Evolutionary conservation across 2,113 vertebrate genomes (phyloP), one percentile per base, ranked within the genome.

Genomic region (Eupsittula cactorum): DNA sequence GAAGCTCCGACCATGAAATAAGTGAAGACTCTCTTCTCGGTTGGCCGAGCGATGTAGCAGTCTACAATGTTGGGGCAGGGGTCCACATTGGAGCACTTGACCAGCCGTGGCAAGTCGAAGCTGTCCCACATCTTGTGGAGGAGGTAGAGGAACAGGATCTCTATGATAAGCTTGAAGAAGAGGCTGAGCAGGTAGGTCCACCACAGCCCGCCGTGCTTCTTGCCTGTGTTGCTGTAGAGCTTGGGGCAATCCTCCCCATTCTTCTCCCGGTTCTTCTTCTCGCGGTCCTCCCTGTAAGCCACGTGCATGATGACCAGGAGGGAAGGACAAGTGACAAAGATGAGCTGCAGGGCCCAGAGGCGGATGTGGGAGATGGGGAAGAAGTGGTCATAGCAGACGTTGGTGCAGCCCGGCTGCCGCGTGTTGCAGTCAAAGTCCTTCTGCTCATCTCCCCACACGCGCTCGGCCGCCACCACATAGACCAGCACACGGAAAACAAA

Each of bases 291-390:
- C 1, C 99, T 97, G 88, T 98, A 99, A 75, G 98, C 98, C 81
- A 99, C 99, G 0, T 99, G 99, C 83, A 98, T 98, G 78, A 98
- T 98, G 78, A 99, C 99, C 96, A 99, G 96, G 47, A 99, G 97
- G 1, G 99, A 99, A 0, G 99, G 99, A 68, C 99, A 99, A 4
- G 99, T 99, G 98, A 99, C 98, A 2, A 99, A 99, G 96, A 99
- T 99, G 90, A 99, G 98, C 98, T 99, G 99, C 93, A 99, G 97
- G 59, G 99, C 99, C 99, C 99, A 99, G 41, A 99, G 98, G 29
- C 98, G 98, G 95, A 99, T 98, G 96, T 99, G 99, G 88, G 99
- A 99, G 96, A 99, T 98, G 92, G 99, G 99, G 96, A 99, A 99
- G 96, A 98, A 97, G 83, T 98, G 19, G 97, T 99, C 98, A 0